Evolutionary conservation across 2,113 vertebrate species (phyloP).

Genomic region (Balaeniceps rex): DNA sequence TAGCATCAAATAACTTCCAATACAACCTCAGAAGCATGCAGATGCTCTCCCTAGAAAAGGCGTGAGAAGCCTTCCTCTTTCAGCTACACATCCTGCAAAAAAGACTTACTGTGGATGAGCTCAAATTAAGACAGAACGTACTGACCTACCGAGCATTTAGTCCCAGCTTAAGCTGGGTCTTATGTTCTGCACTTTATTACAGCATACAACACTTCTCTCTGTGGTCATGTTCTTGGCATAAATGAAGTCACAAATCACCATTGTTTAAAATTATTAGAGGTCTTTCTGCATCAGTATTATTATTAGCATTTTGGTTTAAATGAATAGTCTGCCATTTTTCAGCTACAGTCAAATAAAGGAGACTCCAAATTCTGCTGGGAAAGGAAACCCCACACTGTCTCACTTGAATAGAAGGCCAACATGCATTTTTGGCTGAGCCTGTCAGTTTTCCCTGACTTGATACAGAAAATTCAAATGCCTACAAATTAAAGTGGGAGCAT

Average conservation of each 20-base stretch:
- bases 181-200: not conserved
- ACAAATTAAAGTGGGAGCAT: slow-evolving; percentile 40
- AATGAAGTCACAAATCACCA: slow-evolving; percentile 27
- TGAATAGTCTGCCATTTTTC: slow-evolving; percentile 25
- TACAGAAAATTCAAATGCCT: slow-evolving; percentile 38
- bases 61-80: not conserved
- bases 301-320: slow-evolving; percentile 21
- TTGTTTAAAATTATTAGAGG: slow-evolving; percentile 39
- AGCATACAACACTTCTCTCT: not conserved
- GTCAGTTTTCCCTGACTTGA: not conserved
- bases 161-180: not conserved
- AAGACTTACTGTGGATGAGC: not conserved
- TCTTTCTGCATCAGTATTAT: slow-evolving; percentile 16
- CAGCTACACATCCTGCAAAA: not conserved
- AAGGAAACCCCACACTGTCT: slow-evolving; percentile 33
- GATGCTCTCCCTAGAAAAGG: not conserved
- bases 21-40: not conserved
- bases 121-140: not conserved
- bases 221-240: not conserved
- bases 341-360: not conserved
- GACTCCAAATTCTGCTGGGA: slow-evolving; percentile 11
- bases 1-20: not conserved
- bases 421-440: not conserved
- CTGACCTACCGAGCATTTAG: not conserved
- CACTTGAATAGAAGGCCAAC: slow-evolving; percentile 12